Percentiles rank a stretch among this genome's conserved stretches.
Conservation (phyloP, 2,113 vertebrate genomes). For the Pongo abelii region DNA sequence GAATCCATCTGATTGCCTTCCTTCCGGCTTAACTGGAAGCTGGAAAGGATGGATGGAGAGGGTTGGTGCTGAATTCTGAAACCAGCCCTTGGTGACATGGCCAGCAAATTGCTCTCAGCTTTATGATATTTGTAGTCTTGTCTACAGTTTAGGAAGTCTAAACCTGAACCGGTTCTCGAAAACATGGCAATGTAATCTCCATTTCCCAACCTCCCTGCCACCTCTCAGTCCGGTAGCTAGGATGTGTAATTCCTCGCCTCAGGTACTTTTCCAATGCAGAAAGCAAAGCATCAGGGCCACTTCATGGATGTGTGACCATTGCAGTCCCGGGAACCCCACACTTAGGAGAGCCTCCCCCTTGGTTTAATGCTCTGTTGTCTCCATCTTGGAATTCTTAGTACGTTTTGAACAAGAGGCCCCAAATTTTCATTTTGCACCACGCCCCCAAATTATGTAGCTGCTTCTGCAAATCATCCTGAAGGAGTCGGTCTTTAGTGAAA, state of each 20-base stretch:
- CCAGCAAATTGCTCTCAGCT: not conserved
- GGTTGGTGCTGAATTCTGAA: not conserved
- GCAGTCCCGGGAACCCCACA: not conserved
- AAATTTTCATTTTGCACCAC: not conserved
- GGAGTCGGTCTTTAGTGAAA: not conserved
- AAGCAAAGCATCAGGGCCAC: not conserved
- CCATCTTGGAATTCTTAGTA: not conserved
- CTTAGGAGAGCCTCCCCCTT: not conserved
- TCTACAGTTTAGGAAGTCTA: not conserved
- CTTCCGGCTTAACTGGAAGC: not conserved
- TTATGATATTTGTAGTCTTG: not conserved
- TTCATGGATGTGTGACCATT: not conserved
- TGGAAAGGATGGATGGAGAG: not conserved
- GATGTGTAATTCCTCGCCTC: not conserved
- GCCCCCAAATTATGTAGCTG: not conserved
- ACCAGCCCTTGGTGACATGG: not conserved
- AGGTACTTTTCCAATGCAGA: not conserved
- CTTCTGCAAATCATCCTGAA: not conserved
- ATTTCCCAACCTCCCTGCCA: not conserved
- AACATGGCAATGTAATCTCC: not conserved
- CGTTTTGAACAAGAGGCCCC: not conserved
- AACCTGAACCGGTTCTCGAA: not conserved
- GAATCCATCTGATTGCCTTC: not conserved
- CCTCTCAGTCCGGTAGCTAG: too few relatives aligned
- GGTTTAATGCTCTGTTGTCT: not conserved